phyloP scores from a whole-genome alignment of 2,888 invertebrate species.

The Drosophila pegasa region DNA sequence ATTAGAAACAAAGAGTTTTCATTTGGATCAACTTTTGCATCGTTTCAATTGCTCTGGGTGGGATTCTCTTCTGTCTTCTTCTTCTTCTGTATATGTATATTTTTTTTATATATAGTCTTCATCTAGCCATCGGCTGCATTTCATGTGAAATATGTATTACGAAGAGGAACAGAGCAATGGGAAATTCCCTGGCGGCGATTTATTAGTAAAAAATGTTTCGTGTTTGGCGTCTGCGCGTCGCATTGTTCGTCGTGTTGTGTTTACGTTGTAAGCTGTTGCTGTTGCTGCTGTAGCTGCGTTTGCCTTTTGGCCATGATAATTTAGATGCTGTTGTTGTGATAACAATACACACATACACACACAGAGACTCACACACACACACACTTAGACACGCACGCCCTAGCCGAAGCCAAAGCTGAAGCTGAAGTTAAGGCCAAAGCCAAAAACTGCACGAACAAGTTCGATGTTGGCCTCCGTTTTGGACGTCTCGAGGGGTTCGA shows the following conservation, averaged over 20 bases:
- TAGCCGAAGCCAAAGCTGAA: slow-evolving; percentile 23
- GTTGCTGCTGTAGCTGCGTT: slow-evolving; percentile 42
- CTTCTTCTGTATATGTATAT: slow-evolving; percentile 15
- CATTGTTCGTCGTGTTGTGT: slow-evolving; percentile 66
- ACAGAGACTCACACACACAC: slow-evolving; percentile 23
- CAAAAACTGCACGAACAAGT: slow-evolving; percentile 65
- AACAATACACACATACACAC: slow-evolving; percentile 51
- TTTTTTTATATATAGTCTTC: slow-evolving; percentile 22
- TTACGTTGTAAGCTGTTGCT: slow-evolving; percentile 72
- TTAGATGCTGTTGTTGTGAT: slow-evolving; percentile 73
- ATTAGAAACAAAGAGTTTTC: slow-evolving; percentile 29
- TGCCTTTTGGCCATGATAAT: slow-evolving; percentile 64
- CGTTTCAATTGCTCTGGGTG: slow-evolving; percentile 4
- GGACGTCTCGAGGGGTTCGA: slow-evolving; percentile 26
- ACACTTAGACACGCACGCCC: slow-evolving; percentile 26
- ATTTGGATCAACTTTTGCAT: slow-evolving; percentile 27
- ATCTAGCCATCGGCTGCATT: slow-evolving; percentile 48
- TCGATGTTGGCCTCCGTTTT: slow-evolving; percentile 59
- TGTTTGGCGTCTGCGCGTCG: slow-evolving; percentile 61
- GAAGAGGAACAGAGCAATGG: slow-evolving; percentile 50
- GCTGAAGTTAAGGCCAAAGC: slow-evolving; percentile 17
- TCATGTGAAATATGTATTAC: slow-evolving; percentile 64
- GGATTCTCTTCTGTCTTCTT: slow-evolving; percentile 10
- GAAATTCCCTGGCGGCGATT: slow-evolving; percentile 54
- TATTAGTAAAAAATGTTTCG: slow-evolving; percentile 72